Evolutionary conservation across 2,888 invertebrate genomes (phyloP).

Genomic region (Crioceris asparagi): DNA sequence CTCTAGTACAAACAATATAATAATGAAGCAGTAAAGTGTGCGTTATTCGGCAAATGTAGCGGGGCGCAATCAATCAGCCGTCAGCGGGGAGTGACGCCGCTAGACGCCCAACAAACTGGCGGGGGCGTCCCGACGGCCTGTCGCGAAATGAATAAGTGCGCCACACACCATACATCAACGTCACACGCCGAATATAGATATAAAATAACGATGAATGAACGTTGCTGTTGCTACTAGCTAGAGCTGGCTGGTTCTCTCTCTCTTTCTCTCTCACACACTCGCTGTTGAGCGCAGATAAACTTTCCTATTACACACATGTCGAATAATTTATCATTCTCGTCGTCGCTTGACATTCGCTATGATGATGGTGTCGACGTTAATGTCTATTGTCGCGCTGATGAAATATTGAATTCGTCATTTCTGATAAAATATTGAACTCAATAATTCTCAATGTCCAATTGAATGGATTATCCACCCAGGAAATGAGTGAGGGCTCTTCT

Average conservation of each 20-base stretch:
- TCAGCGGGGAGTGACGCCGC: slow-evolving; percentile 35
- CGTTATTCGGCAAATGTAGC: slow-evolving; percentile 37
- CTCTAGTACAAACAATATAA: too few relatives aligned
- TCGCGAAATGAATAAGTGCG: slow-evolving; percentile 39
- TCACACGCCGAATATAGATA: slow-evolving; percentile 40
- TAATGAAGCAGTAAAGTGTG: slow-evolving; percentile 37
- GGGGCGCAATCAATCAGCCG: slow-evolving; percentile 38
- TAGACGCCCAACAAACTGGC: slow-evolving; percentile 26
- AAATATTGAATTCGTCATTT: too few relatives aligned
- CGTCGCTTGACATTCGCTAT: slow-evolving; percentile 20
- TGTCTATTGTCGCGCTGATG: too few relatives aligned
- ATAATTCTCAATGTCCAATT: too few relatives aligned
- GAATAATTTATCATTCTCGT: slow-evolving; percentile 36
- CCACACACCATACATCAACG: slow-evolving; percentile 41
- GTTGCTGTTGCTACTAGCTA: too few relatives aligned
- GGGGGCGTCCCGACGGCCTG: slow-evolving; percentile 32
- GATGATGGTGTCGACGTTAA: slow-evolving; percentile 15
- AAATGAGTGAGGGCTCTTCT: too few relatives aligned
- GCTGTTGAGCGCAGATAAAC: slow-evolving; percentile 40
- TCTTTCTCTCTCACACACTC: too few relatives aligned
- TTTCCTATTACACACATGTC: slow-evolving; percentile 39
- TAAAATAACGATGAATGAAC: slow-evolving; percentile 41
- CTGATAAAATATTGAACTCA: too few relatives aligned
- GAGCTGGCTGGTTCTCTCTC: too few relatives aligned
- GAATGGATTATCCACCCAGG: too few relatives aligned